phyloP scores from a whole-genome alignment of 1,140 invertebrate species.

The Tetramorium simillimum region DNA sequence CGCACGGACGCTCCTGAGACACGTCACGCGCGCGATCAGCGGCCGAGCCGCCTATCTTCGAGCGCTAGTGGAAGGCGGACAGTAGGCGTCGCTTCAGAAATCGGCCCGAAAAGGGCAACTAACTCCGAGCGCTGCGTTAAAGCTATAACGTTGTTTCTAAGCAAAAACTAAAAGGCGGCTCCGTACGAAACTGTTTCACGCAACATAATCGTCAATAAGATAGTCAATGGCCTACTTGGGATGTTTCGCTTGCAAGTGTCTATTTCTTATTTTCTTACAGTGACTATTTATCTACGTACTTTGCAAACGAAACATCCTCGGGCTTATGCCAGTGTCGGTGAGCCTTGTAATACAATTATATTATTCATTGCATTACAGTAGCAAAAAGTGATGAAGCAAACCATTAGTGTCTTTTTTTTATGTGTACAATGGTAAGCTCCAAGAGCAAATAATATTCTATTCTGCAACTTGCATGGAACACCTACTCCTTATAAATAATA shows the following conservation, averaged over 20 bases:
- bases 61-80: too few species aligned
- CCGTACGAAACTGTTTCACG: constrained; percentile 61
- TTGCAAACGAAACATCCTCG: constrained; percentile 65
- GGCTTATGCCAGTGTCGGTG: constrained; percentile 71
- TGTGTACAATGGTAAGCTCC: not conserved
- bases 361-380: constrained; percentile 24
- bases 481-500: constrained; percentile 65
- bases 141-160: constrained; percentile 64
- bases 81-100: too few species aligned
- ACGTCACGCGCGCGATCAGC: too few species aligned
- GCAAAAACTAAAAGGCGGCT: constrained; percentile 71
- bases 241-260: constrained; percentile 64
- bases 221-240: constrained; percentile 67
- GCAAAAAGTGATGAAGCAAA: not conserved
- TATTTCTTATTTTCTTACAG: not conserved
- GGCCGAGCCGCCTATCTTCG: too few species aligned
- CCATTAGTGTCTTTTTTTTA: constrained; percentile 6
- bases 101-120: too few species aligned
- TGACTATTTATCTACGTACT: not conserved
- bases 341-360: constrained; percentile 41
- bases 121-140: too few species aligned
- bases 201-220: constrained; percentile 65
- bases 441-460: constrained; percentile 13
- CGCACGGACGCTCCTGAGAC: too few species aligned
- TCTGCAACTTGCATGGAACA: constrained; percentile 26